Conservation (phyloP, 2,113 vertebrate genomes). For the Capricornis sumatraensis region DNA sequence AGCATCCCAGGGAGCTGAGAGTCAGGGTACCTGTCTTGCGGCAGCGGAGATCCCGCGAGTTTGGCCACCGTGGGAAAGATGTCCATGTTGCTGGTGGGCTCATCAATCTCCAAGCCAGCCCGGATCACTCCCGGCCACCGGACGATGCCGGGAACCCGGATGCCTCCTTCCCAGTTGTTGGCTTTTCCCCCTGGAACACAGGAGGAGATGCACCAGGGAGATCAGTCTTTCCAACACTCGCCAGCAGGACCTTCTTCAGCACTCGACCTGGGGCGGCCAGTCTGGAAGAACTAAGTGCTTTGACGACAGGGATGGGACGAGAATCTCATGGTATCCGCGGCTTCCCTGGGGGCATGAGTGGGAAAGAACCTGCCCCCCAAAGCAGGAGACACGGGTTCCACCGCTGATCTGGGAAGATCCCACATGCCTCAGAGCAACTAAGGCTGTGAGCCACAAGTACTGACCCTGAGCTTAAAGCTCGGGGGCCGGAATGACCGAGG, state of each 20-base stretch:
- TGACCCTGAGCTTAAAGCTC: not conserved
- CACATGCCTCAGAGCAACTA: not conserved
- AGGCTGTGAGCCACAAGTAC: not conserved
- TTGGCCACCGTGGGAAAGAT: slow-evolving; percentile 86
- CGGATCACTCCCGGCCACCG: slow-evolving; percentile 82
- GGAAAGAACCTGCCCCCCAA: not conserved
- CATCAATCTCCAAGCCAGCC: slow-evolving; percentile 70
- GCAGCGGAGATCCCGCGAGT: slow-evolving; percentile 79
- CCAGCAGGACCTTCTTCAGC: accelerated
- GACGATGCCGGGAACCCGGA: slow-evolving; percentile 89
- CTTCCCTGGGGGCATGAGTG: not conserved
- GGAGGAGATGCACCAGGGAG: not conserved
- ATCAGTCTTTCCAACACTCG: not conserved
- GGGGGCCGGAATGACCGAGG: accelerated
- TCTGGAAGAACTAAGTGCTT: not conserved
- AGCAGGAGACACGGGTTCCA: not conserved
- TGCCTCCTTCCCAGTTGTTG: slow-evolving; percentile 93
- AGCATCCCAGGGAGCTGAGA: accelerated
- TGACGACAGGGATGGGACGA: accelerated
- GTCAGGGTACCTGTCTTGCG: slow-evolving; percentile 84
- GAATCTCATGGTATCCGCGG: accelerated
- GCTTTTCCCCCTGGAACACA: slow-evolving; percentile 86
- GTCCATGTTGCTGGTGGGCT: slow-evolving; percentile 94
- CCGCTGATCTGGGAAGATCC: not conserved
- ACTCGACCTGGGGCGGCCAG: accelerated